Evolutionary conservation across 2,797 vertebrate genomes (phyloP).

Genomic region (Gambelia wislizenii): DNA sequence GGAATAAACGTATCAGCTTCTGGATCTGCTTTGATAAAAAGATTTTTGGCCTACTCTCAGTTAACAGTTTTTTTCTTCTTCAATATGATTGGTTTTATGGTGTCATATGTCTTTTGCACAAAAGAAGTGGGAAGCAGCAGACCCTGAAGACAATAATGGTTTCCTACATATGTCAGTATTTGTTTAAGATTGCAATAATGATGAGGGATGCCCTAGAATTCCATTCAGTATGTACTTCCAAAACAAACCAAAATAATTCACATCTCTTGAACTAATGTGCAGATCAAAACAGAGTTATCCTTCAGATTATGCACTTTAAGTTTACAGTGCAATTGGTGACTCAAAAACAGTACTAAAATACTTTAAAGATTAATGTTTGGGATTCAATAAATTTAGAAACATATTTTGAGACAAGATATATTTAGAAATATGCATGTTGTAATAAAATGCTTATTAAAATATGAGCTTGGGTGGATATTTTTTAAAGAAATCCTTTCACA

Average conservation of each 20-base stretch:
- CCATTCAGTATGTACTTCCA: background rate
- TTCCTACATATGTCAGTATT: background rate
- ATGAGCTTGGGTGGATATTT: no score
- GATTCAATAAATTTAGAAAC: background rate
- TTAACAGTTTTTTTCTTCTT: background rate
- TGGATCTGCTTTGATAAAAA: conserved; percentile 17
- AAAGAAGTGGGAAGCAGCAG: background rate
- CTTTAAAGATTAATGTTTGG: background rate
- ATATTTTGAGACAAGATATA: background rate
- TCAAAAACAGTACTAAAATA: background rate
- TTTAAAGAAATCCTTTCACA: no score
- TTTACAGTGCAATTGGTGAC: no score
- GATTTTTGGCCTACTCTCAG: rapidly evolving
- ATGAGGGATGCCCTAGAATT: background rate
- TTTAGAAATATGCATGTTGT: no score
- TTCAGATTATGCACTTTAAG: background rate
- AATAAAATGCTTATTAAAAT: background rate
- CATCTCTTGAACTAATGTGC: background rate
- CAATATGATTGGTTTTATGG: background rate
- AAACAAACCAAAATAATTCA: background rate
- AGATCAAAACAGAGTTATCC: background rate
- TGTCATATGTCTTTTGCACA: background rate
- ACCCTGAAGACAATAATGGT: background rate
- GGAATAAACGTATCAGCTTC: conserved; percentile 8
- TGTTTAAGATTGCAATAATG: background rate